phyloP scores from a whole-genome alignment of 2,888 invertebrate genomes.

The Odontothrips loti region DNA sequence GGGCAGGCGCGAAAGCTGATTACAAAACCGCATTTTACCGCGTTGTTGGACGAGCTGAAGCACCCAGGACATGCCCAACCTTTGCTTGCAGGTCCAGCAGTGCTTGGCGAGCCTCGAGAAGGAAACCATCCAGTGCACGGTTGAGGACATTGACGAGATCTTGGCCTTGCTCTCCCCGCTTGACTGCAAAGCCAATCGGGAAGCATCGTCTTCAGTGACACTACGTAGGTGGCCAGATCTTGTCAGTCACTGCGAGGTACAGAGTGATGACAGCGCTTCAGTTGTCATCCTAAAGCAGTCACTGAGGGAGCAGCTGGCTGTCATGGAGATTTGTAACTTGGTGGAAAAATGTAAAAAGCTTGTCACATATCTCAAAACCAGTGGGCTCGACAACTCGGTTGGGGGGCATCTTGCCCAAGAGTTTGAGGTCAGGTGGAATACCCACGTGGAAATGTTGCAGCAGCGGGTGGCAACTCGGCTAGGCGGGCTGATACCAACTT shows the following conservation, averaged over 20 bases:
- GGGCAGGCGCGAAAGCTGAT: no score
- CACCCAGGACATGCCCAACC: no score
- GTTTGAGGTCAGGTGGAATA: conserved; percentile 1
- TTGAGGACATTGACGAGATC: neutral
- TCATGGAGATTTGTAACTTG: neutral
- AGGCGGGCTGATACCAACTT: no score
- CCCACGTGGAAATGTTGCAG: neutral
- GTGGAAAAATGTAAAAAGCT: neutral
- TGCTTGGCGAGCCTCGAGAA: neutral
- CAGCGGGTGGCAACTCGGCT: no score
- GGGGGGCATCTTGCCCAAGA: neutral
- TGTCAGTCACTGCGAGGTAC: neutral
- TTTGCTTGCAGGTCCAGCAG: no score
- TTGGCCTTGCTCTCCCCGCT: neutral
- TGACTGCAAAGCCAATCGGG: neutral
- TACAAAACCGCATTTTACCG: no score
- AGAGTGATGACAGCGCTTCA: neutral
- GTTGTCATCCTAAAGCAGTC: neutral
- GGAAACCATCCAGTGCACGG: neutral
- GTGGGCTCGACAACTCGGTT: neutral
- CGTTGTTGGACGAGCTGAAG: no score
- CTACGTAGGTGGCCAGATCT: neutral
- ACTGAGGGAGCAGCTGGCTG: neutral
- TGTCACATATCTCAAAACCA: neutral
- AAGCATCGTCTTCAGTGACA: neutral